Base-by-base conservation (phyloP, 1,140 invertebrate species). In the Cydia fagiglandana region DNA sequence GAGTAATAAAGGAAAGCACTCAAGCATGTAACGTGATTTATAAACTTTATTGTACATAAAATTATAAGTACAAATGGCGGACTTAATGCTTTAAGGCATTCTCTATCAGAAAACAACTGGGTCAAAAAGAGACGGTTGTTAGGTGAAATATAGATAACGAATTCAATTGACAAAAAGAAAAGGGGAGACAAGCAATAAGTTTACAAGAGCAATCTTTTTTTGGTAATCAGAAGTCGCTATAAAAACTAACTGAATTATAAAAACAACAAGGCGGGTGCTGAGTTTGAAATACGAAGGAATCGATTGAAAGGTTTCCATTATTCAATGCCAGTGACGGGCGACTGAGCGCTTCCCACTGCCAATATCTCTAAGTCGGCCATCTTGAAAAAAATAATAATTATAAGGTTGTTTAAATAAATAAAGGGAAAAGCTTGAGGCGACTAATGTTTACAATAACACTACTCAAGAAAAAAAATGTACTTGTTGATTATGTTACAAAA, bases 281-380 rank as follows among this genome's bases (percentile, higher is more conserved):
- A 20, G 73, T 73, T 73, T 45, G 20, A 73, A 73, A 53, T 73
- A 73, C 47, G 45, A 30, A 73, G 41, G 17, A 73, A 73, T 73
- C 73, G 73, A 73, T 73, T 50, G 73, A 47, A 53, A 53, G 47
- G 47, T 53, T 73, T 73, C 73, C 73, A 73, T 73, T 73, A 73
- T 73, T 73, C 73, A 73, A 73, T 73, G 73, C 45, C 73, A 53
- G 47, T 30, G 73, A 73, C 73, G 73, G 41, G 73, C 28, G 45
- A 24, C 38, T 73, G 70, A 47, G 34, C 20, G 73, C 45, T 73
- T 13, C 28, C 28, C 30, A 38, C 38, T 70, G 66, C 38, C 38
- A 70, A 70, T 70, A 70, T 70, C 38, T 45, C n/a, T 70, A 70
- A 70, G 66, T n/a, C 66, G 66, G 66, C 66, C 66, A 70, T 70